phyloP scores from a whole-genome alignment of 2,113 vertebrate species.

The Ranitomeya variabilis region DNA sequence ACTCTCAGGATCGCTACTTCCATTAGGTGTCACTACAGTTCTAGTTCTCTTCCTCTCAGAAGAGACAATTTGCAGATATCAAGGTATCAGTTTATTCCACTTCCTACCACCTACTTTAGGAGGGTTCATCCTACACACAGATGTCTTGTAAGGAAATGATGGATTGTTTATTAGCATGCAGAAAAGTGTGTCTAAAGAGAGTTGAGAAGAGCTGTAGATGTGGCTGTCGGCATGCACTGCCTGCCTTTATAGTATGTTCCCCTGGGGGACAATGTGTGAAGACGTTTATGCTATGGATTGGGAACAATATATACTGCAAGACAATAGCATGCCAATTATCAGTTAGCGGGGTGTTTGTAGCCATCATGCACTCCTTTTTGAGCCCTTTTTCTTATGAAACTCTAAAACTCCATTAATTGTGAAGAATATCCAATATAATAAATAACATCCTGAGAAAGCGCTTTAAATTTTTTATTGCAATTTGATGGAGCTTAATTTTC shows the following conservation, averaged over 20 bases:
- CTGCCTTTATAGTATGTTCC: not conserved
- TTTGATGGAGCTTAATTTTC: not conserved
- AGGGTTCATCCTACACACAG: too few species aligned
- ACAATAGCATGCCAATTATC: conserved; percentile 4
- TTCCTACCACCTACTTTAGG: too few species aligned
- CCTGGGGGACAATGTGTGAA: not conserved
- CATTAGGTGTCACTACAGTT: too few species aligned
- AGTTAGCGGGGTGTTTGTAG: not conserved
- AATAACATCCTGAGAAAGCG: not conserved
- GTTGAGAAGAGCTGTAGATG: not conserved
- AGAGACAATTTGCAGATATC: too few species aligned
- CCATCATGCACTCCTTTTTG: not conserved
- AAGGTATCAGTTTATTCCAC: too few species aligned
- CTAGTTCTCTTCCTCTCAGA: too few species aligned
- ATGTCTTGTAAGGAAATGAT: too few species aligned
- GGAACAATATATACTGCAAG: not conserved
- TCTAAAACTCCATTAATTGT: not conserved
- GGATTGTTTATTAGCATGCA: too few species aligned
- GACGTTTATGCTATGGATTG: not conserved
- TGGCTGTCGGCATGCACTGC: not conserved
- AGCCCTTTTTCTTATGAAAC: not conserved
- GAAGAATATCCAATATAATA: not conserved
- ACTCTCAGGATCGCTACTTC: too few species aligned
- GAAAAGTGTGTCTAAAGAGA: not conserved
- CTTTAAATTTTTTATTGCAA: not conserved